phyloP scores from a whole-genome alignment of 2,888 invertebrate genomes.

The Oxyteleia sp. region DNA sequence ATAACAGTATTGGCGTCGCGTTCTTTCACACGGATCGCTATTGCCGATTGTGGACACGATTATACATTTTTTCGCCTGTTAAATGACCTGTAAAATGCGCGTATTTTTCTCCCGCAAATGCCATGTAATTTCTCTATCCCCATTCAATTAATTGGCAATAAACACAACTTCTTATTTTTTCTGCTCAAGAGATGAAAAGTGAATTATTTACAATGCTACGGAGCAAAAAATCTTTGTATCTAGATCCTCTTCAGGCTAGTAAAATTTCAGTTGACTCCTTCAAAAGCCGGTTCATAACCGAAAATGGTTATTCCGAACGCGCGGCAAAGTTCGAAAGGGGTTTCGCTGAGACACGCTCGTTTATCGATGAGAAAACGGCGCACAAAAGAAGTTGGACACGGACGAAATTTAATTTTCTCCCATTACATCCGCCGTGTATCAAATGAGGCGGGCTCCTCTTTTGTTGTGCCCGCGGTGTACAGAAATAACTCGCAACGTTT shows the following conservation, averaged over 20 bases:
- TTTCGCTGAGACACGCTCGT: conserved; percentile 38
- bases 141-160: background rate
- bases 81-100: conserved; percentile 14
- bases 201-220: background rate
- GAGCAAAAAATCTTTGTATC: no score
- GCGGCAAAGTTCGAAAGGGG: conserved; percentile 19
- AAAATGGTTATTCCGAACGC: conserved; percentile 24
- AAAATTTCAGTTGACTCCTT: background rate
- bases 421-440: background rate
- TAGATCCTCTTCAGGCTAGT: background rate
- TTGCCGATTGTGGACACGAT: conserved; percentile 68
- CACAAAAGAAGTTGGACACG: conserved; percentile 17
- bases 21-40: conserved; percentile 65
- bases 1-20: conserved; percentile 72
- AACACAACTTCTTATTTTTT: background rate
- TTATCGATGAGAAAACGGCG: conserved; percentile 26
- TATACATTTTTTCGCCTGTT: conserved; percentile 45
- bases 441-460: background rate
- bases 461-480: background rate
- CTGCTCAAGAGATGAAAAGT: background rate
- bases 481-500: background rate
- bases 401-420: conserved; percentile 17
- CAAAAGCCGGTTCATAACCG: conserved; percentile 37
- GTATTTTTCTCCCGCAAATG: background rate
- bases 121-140: background rate